Evolutionary conservation across 2,113 vertebrate species (phyloP), one percentile per base, ranked within the genome.

Genomic region (Sturnira hondurensis): DNA sequence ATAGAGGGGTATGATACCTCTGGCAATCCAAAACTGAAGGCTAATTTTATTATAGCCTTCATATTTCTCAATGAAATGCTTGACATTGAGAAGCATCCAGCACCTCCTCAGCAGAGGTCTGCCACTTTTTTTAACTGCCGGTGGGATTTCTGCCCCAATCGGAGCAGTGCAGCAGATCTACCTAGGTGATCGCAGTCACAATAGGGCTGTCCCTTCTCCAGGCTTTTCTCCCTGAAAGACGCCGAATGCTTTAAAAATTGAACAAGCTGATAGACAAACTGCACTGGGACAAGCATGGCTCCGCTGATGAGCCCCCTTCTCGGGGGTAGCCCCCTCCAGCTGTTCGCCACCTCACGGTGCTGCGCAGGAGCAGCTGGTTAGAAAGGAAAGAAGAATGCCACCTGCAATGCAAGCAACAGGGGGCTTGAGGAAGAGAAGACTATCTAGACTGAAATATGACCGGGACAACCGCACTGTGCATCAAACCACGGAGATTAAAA

Each of bases 381-480:
- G 54, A 91, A 86, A 74, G 63, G 70, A 83, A 89, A 84, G 36
- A 89, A 78, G 56, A 76, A 47, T 61, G 45, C 43, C 52, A 45
- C 73, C 87, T 91, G 70, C 61, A 87, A 63, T 74, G n/a, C 14
- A 61, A 82, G 47, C 58, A 73, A 95, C 77, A 68, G 38, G 47
- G n/a, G 28, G 13, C 15, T 56, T 65, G 43, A 91, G 76, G 74
- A 92, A 87, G 93, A 90, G 56, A 43, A 41, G 36, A 77, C 28
- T 89, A 84, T 78, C 86, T 41, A 58, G 41, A 89, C 36, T 89
- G 83, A 88, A 94, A 89, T 73, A 17, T 50, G 74, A 94, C 63
- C 63, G 95, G 83, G 36, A 54, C 54, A 86, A 50, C n/a, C 11
- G 12, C 28, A 47, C 33, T 19, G 12, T 47, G 31, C 9, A 17